Conservation (phyloP, 2,888 invertebrate genomes). For the Amiota mariae region DNA sequence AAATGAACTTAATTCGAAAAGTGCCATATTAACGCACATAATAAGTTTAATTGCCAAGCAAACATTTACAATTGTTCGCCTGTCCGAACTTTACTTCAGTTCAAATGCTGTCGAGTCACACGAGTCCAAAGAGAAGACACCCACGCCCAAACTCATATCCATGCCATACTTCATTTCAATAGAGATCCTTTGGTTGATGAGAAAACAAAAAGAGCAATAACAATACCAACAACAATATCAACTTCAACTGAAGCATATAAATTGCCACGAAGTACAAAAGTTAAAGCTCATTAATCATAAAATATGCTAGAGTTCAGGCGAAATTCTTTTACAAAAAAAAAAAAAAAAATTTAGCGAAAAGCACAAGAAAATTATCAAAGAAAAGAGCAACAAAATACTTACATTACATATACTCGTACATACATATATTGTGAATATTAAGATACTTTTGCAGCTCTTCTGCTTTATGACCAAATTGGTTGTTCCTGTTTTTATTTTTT, state of each 20-base stretch:
- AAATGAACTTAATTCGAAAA: conserved; percentile 14
- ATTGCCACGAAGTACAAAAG: conserved; percentile 64
- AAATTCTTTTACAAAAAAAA: neutral
- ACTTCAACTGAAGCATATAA: conserved; percentile 43
- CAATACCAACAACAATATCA: neutral
- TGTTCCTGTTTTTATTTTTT: neutral
- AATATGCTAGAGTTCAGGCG: conserved; percentile 33
- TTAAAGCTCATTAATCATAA: conserved; percentile 66
- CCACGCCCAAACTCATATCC: neutral
- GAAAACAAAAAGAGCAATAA: neutral
- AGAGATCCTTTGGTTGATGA: neutral
- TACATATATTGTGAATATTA: neutral
- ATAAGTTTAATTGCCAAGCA: conserved; percentile 60
- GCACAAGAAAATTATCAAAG: too few species aligned
- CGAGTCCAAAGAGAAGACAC: neutral
- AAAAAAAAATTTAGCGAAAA: conserved; percentile 8
- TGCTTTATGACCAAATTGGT: conserved; percentile 1
- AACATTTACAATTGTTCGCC: conserved; percentile 63
- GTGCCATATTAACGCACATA: conserved; percentile 20
- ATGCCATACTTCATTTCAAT: neutral
- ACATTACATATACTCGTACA: too few species aligned
- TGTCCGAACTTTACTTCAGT: neutral
- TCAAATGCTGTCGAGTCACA: neutral
- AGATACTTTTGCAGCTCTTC: conserved; percentile 20
- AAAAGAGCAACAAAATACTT: too few species aligned